Conservation (phyloP, 2,113 vertebrate genomes). For the Canis aureus region DNA sequence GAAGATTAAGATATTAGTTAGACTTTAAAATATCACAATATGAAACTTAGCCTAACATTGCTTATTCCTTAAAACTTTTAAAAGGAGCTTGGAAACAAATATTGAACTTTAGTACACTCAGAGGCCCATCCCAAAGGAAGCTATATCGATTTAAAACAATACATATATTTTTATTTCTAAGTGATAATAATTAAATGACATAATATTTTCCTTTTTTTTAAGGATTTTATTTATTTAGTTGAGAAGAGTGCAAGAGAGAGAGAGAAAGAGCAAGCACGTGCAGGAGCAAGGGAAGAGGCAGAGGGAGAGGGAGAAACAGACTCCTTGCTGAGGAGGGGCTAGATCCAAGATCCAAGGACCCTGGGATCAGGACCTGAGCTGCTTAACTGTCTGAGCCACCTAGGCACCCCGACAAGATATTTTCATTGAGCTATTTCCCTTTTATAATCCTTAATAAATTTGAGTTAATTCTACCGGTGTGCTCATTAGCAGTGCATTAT, state of each 20-base stretch:
- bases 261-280: background rate
- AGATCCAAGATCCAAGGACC: background rate
- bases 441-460: conserved; percentile 65
- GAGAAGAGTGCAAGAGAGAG: background rate
- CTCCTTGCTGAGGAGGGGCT: background rate
- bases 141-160: conserved; percentile 5
- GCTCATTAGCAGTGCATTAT: conserved; percentile 65
- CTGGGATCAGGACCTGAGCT: background rate
- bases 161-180: conserved; percentile 43
- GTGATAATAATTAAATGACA: conserved; percentile 46
- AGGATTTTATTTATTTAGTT: background rate
- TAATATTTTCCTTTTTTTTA: background rate
- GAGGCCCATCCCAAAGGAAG: background rate
- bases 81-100: conserved; percentile 46
- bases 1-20: conserved; percentile 39
- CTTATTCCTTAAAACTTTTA: conserved; percentile 18
- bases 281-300: background rate
- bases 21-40: background rate
- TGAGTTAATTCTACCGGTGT: conserved; percentile 63
- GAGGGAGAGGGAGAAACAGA: background rate
- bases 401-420: background rate
- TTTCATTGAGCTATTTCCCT: conserved; percentile 48
- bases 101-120: conserved; percentile 9
- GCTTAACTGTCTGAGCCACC: background rate
- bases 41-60: conserved; percentile 28